These are phyloP conservation scores for Nestor notabilis DNA, from an alignment of 2,113 vertebrate genomes.

Conservation along the genomic window DNA sequence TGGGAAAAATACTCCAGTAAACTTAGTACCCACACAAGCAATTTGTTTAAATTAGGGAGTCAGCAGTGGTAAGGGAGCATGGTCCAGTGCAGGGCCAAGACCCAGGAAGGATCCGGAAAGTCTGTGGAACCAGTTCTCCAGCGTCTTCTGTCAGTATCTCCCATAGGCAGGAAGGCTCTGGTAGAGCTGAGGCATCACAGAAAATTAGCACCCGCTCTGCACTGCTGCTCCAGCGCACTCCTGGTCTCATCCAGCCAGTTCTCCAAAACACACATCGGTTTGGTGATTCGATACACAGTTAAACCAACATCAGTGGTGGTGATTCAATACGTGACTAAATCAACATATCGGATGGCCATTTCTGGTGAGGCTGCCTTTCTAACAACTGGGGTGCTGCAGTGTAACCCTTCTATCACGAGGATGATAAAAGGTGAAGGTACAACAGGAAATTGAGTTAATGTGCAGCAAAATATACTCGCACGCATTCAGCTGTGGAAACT, in stretches of 20 bases:
- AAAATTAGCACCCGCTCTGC: background rate
- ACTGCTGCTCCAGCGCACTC: background rate
- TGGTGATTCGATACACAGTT: background rate
- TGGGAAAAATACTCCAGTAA: background rate
- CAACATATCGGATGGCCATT: background rate
- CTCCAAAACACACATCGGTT: background rate
- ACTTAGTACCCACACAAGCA: background rate
- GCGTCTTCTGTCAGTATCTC: background rate
- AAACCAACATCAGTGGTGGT: background rate
- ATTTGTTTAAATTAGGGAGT: background rate
- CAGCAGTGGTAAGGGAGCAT: background rate
- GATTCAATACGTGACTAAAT: too few relatives aligned
- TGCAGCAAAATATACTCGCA: rapidly evolving
- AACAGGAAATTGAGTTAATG: background rate
- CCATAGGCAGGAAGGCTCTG: background rate
- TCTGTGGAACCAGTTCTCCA: background rate
- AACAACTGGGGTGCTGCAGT: background rate
- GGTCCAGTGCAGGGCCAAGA: background rate
- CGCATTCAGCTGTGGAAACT: background rate
- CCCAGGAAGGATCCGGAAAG: background rate
- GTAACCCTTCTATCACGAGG: background rate
- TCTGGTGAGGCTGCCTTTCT: background rate
- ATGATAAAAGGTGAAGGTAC: background rate
- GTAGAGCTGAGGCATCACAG: background rate
- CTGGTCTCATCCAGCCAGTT: background rate